Percentiles rank a stretch among this genome's conserved stretches.
Evolutionary conservation across 2,113 vertebrate genomes (phyloP).

Genomic region (Daubentonia madagascariensis): DNA sequence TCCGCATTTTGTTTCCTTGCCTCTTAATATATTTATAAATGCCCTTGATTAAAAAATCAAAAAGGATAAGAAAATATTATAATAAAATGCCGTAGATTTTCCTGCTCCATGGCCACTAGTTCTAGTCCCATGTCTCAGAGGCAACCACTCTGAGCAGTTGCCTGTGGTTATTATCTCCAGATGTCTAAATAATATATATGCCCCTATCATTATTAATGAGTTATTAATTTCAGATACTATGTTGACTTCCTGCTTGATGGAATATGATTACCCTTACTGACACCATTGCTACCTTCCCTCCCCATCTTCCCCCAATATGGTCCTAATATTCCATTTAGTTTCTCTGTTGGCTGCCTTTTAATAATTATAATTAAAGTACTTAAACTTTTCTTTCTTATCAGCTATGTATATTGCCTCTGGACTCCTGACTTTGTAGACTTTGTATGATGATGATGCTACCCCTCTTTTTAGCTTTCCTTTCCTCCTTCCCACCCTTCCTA

Average conservation of each 20-base stretch:
- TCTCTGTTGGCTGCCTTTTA: background rate
- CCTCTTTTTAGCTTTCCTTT: background rate
- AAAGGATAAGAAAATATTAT: background rate
- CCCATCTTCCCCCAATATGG: background rate
- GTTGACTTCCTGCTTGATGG: background rate
- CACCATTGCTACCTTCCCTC: background rate
- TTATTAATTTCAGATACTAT: background rate
- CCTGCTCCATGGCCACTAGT: background rate
- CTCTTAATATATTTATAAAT: background rate
- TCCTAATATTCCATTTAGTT: background rate
- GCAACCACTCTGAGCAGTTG: background rate
- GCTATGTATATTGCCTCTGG: background rate
- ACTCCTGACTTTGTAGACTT: background rate
- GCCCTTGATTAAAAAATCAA: background rate
- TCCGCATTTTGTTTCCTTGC: background rate
- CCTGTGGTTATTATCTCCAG: background rate
- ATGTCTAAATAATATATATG: background rate
- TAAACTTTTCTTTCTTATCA: background rate
- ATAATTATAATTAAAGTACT: background rate
- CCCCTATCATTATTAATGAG: background rate
- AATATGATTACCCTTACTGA: background rate
- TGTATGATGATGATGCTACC: background rate
- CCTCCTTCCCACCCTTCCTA: background rate
- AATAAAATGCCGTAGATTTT: background rate
- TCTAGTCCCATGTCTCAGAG: background rate